These are phyloP conservation scores for Octonoba sinensis DNA, from an alignment of 2,888 invertebrate genomes.

Conservation along the genomic window DNA sequence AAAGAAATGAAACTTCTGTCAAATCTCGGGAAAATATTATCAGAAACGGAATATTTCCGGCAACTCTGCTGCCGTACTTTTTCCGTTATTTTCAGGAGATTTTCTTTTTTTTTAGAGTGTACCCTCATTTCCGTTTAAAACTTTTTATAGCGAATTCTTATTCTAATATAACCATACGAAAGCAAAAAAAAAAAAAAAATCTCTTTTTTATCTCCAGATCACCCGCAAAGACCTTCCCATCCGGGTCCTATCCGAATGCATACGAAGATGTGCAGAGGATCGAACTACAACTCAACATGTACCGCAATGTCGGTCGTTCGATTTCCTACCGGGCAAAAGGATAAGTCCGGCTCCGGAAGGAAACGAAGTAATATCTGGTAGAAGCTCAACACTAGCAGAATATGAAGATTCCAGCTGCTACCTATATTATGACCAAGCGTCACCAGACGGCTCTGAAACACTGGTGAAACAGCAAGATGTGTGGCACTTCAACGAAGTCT, in stretches of 20 bases:
- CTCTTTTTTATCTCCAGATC: constrained; percentile 73
- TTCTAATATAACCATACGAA: no score
- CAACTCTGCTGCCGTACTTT: no score
- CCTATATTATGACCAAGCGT: constrained; percentile 85
- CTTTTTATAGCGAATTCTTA: no score
- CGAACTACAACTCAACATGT: constrained; percentile 73
- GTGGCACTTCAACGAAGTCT: constrained; percentile 88
- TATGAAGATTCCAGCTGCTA: constrained; percentile 88
- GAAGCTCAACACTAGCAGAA: constrained; percentile 69
- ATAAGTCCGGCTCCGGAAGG: constrained; percentile 69
- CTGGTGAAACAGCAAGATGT: constrained; percentile 90
- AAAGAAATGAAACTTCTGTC: no score
- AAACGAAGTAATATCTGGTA: constrained; percentile 21
- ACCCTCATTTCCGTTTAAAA: no score
- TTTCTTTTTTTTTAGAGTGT: no score
- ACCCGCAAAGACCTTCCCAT: constrained; percentile 88
- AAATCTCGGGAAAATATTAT: no score
- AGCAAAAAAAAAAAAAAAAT: no score
- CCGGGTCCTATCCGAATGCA: constrained; percentile 88
- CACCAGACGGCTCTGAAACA: constrained; percentile 89
- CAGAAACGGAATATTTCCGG: no score
- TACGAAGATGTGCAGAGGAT: constrained; percentile 86
- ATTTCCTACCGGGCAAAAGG: constrained; percentile 89
- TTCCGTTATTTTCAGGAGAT: no score
- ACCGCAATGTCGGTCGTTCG: constrained; percentile 82